Conservation (phyloP, 2,113 vertebrate genomes). For the Ciconia maguari region DNA sequence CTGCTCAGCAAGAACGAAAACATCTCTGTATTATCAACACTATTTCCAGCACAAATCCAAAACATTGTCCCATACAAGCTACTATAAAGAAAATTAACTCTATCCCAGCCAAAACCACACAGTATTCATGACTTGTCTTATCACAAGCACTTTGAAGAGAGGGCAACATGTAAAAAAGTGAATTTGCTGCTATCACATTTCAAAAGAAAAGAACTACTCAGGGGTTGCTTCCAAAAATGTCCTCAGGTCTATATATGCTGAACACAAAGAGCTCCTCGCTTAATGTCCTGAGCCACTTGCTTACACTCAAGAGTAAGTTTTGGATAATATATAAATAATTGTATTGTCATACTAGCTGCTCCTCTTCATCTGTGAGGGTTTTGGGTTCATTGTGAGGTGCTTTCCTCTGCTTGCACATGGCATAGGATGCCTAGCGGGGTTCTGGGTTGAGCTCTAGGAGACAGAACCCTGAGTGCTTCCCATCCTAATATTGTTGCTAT, state of each 20-base stretch:
- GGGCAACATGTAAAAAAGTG: background rate
- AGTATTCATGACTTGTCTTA: background rate
- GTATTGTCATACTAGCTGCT: background rate
- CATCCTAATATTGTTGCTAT: background rate
- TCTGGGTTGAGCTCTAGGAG: background rate
- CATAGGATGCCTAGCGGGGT: rapidly evolving
- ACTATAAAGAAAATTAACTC: no score
- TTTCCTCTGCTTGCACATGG: background rate
- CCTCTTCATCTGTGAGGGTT: background rate
- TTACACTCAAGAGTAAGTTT: background rate
- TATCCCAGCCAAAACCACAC: no score
- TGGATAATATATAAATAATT: background rate
- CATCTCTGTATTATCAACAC: no score
- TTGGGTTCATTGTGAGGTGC: rapidly evolving
- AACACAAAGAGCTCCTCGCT: background rate
- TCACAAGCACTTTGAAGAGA: background rate
- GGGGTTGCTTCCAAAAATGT: background rate
- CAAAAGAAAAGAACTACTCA: background rate
- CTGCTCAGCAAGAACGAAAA: no score
- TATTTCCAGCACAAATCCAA: no score
- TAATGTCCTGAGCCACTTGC: background rate
- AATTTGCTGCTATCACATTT: background rate
- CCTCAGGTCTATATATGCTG: background rate
- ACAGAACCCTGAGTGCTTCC: background rate
- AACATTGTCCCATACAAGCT: no score